Evolutionary conservation across 2,113 vertebrate species (phyloP), one percentile per base, ranked within the genome.

Genomic region (Paracanthobrama guichenoti): DNA sequence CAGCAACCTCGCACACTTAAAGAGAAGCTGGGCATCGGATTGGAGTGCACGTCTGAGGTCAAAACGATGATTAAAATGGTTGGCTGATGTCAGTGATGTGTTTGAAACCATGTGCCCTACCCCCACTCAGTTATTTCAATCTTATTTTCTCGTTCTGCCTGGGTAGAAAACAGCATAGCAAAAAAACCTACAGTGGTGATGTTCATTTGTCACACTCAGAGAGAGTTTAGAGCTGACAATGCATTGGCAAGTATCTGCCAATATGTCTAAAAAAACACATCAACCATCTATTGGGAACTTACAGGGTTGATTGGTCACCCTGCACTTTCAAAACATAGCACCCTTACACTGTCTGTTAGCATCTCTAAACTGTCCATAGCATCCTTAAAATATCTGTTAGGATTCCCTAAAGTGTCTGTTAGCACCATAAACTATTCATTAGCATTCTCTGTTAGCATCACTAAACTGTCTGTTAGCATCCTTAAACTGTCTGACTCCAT

Each of bases 31-130:
- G 24, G 13, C 16, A 16, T 16, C 5, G 39, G 39, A 79, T 60
- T 78, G 75, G 2, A 53, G 28, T 35, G 20, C 62, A 67, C 1
- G 44, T 44, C 75, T 59, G 35, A 60, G 67, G 62, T 79, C 67
- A 66, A 71, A 39, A 76, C 20, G 60, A 81, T 59, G 53, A 77
- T 62, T 74, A 72, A 77, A 84, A 84, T 81, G 59, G 76, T 46
- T 44, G 60, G 11, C 46, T 78, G 83, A 66, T 84, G 60, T 53
- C 44, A 35, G n/a, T 55, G 48, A 62, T 78, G 66, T 62, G 48
- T 31, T 77, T 77, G n/a, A 75, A 62, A 50, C 77, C 22, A 28
- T 80, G 59, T 80, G 26, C 44, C 26, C 42, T 28, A 60, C 35
- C 11, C 53, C 55, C n/a, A 9, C 24, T 48, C 18, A 16, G 1